Evolutionary conservation across 2,888 invertebrate genomes (phyloP), one percentile per base, ranked within the genome.

Genomic region (Fragum fragum): DNA sequence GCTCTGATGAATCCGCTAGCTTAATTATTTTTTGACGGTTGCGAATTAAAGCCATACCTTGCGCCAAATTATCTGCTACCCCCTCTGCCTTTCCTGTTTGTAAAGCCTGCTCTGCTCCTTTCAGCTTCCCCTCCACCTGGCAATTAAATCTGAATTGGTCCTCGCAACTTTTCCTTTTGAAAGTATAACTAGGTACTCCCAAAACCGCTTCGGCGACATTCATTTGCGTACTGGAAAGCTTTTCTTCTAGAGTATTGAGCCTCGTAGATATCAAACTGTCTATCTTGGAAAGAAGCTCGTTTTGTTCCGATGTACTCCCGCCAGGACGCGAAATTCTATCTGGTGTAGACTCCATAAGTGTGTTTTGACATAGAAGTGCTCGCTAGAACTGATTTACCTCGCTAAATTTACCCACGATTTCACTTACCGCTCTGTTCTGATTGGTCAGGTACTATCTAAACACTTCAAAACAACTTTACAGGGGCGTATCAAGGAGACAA

Each of bases 1-100:
- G 21, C n/a, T 74, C 74, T n/a, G 63, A 63, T 21, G 74, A 66
- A 53, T 74, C 66, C 11, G 74, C 74, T 42, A 66, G n/a, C 18
- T 42, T 47, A 5, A 74, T 66, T 26, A 74, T 47, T 68, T 66
- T 74, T 53, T 74, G 74, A 52, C 74, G 47, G n/a, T 66, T 53
- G 28, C 42, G 53, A 21, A 74, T n/a, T 36, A 74, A 66, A 63
- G 42, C 26, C 53, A 61, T 57, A 57, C 57, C 57, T 57, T 57
- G 18, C 2, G 57, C 11, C 11, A 57, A 18, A 21, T 23, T 57
- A 3, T 57, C 57, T 23, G n/a, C 9, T 3, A n/a, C 57, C n/a
- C 11, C n/a, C 3, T 57, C 57, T 57, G 11, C 23, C n/a, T n/a
- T 57, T 9, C 26, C 26, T 3, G 9, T 21, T 57, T 57, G 11